Conservation (phyloP, 2,113 vertebrate species). For the Lepidothrix coronata region DNA sequence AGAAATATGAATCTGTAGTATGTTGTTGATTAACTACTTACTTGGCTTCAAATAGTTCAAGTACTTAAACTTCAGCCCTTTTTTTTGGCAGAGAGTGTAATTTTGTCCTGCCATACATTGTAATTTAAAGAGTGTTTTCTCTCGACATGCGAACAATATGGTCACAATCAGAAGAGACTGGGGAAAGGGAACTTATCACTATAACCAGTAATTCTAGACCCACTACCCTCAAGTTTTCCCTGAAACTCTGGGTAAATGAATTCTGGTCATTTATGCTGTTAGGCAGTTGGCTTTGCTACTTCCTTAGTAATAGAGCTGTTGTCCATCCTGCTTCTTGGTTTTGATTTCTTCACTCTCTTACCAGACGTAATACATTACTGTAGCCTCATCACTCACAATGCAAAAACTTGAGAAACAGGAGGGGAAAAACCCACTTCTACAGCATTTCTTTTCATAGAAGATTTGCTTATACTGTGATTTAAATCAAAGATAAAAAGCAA, state of each 20-base stretch:
- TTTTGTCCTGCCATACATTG: background rate
- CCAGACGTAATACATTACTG: background rate
- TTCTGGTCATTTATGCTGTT: background rate
- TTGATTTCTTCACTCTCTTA: background rate
- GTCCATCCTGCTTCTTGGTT: background rate
- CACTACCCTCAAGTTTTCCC: background rate
- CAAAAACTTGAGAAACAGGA: background rate
- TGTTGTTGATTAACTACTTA: background rate
- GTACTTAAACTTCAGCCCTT: background rate
- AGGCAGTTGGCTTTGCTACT: background rate
- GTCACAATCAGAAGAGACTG: background rate
- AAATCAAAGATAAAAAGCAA: background rate
- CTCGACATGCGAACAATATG: background rate
- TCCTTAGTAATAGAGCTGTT: background rate
- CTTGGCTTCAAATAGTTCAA: background rate
- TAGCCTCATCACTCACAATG: background rate
- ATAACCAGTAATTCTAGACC: background rate
- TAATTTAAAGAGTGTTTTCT: background rate
- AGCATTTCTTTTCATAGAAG: background rate
- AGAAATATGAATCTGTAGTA: conserved; percentile 14
- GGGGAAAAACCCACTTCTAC: accelerated
- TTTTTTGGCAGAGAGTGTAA: background rate
- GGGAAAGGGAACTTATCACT: background rate
- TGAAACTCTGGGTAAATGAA: background rate
- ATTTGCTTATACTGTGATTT: background rate